These are phyloP conservation scores for Montipora foliosa DNA, from an alignment of 64 coral and sea anemone genomes.

Conservation along the genomic window DNA sequence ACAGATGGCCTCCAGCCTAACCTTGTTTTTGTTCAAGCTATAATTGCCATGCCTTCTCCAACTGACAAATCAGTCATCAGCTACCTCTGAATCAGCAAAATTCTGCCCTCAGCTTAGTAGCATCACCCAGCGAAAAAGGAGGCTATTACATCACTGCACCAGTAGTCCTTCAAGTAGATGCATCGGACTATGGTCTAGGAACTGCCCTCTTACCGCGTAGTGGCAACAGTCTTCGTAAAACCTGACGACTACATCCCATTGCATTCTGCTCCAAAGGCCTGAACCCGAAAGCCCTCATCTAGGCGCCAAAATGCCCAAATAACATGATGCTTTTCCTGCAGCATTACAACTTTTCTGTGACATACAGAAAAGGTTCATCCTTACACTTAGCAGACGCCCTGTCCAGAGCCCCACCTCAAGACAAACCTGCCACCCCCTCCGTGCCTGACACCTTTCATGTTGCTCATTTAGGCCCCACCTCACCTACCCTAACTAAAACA, in stretches of 20 bases:
- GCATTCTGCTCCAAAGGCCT: constrained; percentile 42
- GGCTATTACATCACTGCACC: constrained; percentile 1
- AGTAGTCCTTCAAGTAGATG: constrained; percentile 41
- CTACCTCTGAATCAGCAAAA: constrained; percentile 5
- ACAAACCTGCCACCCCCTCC: neutral
- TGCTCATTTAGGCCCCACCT: neutral
- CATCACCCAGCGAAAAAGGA: neutral
- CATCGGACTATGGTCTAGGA: constrained; percentile 20
- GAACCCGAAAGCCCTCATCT: neutral
- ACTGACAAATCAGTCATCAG: constrained; percentile 43
- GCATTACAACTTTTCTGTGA: constrained; percentile 4
- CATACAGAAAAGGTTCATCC: constrained; percentile 25
- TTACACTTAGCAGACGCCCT: neutral
- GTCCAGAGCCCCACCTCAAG: neutral
- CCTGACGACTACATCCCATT: neutral
- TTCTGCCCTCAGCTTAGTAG: constrained; percentile 38
- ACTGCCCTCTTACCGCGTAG: neutral
- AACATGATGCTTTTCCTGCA: constrained; percentile 34
- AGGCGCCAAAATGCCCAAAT: neutral
- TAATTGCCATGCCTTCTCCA: constrained; percentile 44
- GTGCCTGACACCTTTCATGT: constrained; percentile 27
- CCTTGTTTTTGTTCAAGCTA: constrained; percentile 16
- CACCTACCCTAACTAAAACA: neutral
- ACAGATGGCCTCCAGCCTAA: neutral
- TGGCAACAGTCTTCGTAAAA: neutral